Conservation (phyloP, 92 coral and sea anemone species). For the Parazoanthus atlanticus region DNA sequence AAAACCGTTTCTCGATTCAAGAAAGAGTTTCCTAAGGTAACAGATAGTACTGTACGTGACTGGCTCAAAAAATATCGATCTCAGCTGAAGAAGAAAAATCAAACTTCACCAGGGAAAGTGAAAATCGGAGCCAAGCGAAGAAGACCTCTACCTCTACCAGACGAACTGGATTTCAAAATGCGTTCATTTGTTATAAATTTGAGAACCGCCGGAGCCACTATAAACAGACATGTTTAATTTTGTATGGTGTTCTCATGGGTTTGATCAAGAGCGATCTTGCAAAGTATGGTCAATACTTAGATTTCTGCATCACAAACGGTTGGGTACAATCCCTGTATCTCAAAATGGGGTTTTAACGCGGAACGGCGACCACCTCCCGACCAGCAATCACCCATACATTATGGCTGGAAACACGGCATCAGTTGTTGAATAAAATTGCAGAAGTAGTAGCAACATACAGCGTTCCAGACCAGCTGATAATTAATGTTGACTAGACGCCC, state of each 20-base stretch:
- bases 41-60: conserved; percentile 60
- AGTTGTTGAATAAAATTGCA: conserved; percentile 53
- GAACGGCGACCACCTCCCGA: conserved; percentile 65
- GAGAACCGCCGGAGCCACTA: conserved; percentile 69
- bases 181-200: conserved; percentile 54
- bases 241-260: conserved; percentile 67
- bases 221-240: conserved; percentile 60
- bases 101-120: conserved; percentile 43
- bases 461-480: conserved; percentile 68
- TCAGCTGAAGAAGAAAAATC: conserved; percentile 53
- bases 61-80: conserved; percentile 51
- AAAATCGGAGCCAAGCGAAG: conserved; percentile 59
- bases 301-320: conserved; percentile 62
- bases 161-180: conserved; percentile 60
- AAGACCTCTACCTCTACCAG: conserved; percentile 59
- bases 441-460: conserved; percentile 56
- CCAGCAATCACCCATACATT: conserved; percentile 52
- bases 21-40: conserved; percentile 63
- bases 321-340: conserved; percentile 68
- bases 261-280: conserved; percentile 65
- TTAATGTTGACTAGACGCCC: conserved; percentile 66
- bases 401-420: conserved; percentile 62
- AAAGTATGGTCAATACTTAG: conserved; percentile 60
- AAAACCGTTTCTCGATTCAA: conserved; percentile 53
- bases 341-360: conserved; percentile 60